Conservation (phyloP, 2,888 invertebrate species). For the Brachypterus glaber region DNA sequence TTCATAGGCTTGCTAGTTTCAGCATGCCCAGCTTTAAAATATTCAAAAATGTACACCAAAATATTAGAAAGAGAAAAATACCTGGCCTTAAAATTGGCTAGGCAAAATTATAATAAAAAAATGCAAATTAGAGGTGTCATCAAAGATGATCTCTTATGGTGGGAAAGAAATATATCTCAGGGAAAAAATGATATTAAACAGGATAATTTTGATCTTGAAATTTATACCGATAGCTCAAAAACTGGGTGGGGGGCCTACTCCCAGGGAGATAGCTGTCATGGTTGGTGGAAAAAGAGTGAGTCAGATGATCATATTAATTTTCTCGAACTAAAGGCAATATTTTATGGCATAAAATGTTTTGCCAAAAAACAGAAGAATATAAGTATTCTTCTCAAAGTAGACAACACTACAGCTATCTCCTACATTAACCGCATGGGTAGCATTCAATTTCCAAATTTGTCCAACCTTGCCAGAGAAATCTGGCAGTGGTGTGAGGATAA, state of each 20-base stretch:
- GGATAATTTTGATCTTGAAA: not conserved
- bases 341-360: slow-evolving; percentile 4
- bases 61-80: slow-evolving; percentile 1
- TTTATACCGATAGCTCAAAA: not conserved
- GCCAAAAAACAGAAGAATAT: not conserved
- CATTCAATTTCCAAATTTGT: slow-evolving; percentile 1
- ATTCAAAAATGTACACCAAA: no score
- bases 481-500: slow-evolving; percentile 1
- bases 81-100: not conserved
- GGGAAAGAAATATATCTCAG: not conserved
- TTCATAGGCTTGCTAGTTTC: not conserved
- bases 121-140: not conserved
- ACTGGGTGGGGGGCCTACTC: not conserved
- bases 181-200: not conserved
- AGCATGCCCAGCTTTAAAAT: slow-evolving; percentile 1
- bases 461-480: not conserved
- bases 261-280: not conserved
- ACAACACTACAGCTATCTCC: no score
- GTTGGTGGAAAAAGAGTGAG: not conserved
- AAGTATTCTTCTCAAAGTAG: not conserved
- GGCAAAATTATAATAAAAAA: slow-evolving; percentile 1
- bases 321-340: not conserved
- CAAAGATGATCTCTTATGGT: not conserved
- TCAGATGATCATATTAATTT: not conserved
- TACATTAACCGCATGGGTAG: slow-evolving; percentile 1